A percentile compares a stretch with the other conserved stretches of the same genome.
These are phyloP conservation scores for Rhyacophila evoluta DNA, from an alignment of 2,888 invertebrate species.

Conservation along the genomic window DNA sequence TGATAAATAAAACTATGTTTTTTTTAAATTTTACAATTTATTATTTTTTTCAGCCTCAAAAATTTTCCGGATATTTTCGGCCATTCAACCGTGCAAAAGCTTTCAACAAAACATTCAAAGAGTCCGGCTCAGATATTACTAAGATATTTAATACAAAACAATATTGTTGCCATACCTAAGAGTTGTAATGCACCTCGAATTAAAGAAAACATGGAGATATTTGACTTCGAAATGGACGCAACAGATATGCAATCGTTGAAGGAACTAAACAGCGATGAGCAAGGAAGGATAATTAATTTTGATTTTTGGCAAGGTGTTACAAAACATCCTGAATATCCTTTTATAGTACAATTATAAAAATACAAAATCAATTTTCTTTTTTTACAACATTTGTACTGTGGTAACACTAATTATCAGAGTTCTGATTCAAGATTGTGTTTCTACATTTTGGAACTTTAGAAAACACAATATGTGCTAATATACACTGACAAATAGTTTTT, in stretches of 20 bases:
- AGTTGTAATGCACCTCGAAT: constrained; percentile 78
- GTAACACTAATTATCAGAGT: no score
- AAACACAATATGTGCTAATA: no score
- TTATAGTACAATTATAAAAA: constrained; percentile 57
- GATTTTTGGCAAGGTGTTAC: constrained; percentile 76
- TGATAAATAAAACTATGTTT: no score
- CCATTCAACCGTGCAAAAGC: constrained; percentile 70
- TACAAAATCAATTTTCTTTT: no score
- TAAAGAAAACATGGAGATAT: constrained; percentile 77
- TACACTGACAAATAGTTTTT: no score
- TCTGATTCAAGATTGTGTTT: no score
- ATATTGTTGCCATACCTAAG: constrained; percentile 82
- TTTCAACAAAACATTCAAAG: constrained; percentile 72
- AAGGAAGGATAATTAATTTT: constrained; percentile 78
- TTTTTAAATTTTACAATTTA: no score
- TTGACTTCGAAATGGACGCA: constrained; percentile 72
- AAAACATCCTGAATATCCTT: constrained; percentile 79
- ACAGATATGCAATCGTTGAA: constrained; percentile 70
- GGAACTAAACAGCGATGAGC: constrained; percentile 72
- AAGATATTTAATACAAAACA: constrained; percentile 76
- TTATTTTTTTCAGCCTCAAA: constrained; percentile 62
- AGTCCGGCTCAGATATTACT: constrained; percentile 79
- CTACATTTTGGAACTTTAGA: no score
- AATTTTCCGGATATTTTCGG: constrained; percentile 74
- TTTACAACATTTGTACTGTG: no score